Percentiles rank a stretch among this genome's conserved stretches.
Evolutionary conservation across 2,888 invertebrate genomes (phyloP).

Genomic region (Athalia cordata): DNA sequence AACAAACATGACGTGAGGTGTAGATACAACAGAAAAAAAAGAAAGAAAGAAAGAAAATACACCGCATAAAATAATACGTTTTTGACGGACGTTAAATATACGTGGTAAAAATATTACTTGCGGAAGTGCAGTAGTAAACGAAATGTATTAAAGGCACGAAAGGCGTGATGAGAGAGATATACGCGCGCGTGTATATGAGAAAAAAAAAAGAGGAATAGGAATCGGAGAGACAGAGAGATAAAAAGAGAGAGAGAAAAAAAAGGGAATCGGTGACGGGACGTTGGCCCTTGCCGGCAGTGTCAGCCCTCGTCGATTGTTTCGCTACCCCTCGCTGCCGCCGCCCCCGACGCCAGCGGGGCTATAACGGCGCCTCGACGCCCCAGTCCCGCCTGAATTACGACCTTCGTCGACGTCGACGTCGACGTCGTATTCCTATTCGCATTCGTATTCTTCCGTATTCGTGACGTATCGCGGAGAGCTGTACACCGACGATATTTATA

Average conservation of each 20-base stretch:
- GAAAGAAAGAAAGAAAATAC: no score
- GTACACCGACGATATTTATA: no score
- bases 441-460: not conserved
- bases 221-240: not conserved
- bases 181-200: not conserved
- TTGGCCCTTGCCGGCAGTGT: conserved; percentile 31
- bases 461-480: conserved; percentile 25
- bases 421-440: not conserved
- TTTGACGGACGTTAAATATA: no score
- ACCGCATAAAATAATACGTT: no score
- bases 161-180: not conserved
- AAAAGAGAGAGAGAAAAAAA: not conserved
- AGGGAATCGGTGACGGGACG: conserved; percentile 30
- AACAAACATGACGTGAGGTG: no score
- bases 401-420: conserved; percentile 13
- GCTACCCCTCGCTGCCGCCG: conserved; percentile 6
- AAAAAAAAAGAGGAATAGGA: not conserved
- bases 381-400: conserved; percentile 25
- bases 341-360: not conserved
- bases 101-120: no score
- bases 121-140: not conserved
- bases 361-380: conserved; percentile 8
- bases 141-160: not conserved
- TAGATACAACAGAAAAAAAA: no score
- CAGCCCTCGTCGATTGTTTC: conserved; percentile 34